Percentiles rank a stretch among this genome's conserved stretches.
These are phyloP conservation scores for Acanthurus leucopareius DNA, from an alignment of 2,797 vertebrate genomes.

Conservation along the genomic window DNA sequence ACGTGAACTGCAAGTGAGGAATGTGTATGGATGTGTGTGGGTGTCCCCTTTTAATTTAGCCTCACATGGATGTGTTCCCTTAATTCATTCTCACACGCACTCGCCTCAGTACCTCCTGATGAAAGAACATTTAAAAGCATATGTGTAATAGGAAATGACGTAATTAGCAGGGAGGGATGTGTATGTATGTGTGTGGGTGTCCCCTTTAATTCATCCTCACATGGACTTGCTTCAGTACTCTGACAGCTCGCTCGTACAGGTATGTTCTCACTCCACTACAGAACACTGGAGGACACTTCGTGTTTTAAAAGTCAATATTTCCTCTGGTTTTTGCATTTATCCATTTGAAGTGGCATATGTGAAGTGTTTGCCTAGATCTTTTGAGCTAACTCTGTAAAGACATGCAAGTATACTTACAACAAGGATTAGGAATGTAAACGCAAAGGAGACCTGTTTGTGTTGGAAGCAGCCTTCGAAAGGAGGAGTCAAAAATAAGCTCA, in stretches of 20 bases:
- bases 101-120: constrained; percentile 56
- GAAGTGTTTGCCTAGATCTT: constrained; percentile 15
- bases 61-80: too few relatives aligned
- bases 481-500: constrained; percentile 63
- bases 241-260: constrained; percentile 38
- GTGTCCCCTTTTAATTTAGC: background rate
- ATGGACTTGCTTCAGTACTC: constrained; percentile 33
- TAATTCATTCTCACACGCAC: constrained; percentile 43
- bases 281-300: background rate
- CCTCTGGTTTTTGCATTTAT: background rate
- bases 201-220: constrained; percentile 35
- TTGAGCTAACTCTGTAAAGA: constrained; percentile 6
- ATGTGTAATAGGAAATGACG: constrained; percentile 72
- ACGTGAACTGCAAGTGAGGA: constrained; percentile 53
- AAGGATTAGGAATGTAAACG: constrained; percentile 62
- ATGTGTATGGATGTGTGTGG: constrained; percentile 16
- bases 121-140: constrained; percentile 21
- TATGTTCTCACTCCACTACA: constrained; percentile 26
- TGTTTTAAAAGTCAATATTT: constrained; percentile 6
- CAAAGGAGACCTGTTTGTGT: constrained; percentile 52
- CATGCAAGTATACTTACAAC: constrained; percentile 9
- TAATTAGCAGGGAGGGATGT: constrained; percentile 53
- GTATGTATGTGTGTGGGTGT: constrained; percentile 12
- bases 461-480: constrained; percentile 44
- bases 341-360: background rate